Evolutionary conservation across 1,140 invertebrate species (phyloP), one percentile per base, ranked within the genome.

Genomic region (Orchesella cincta): DNA sequence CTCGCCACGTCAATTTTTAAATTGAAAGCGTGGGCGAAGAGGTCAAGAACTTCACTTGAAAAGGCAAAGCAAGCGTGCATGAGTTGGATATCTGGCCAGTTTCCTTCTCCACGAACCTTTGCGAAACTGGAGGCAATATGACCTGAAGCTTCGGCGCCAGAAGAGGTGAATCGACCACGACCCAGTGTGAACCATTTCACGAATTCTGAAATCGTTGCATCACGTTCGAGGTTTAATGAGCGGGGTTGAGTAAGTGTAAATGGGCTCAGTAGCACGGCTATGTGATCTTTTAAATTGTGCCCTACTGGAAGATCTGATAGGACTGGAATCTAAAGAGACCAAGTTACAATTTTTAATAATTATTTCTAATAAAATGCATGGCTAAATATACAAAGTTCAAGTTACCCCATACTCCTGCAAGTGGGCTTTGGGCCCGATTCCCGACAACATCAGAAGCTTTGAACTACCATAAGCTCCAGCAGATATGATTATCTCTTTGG

Each of bases 401-500:
- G n/a, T n/a, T n/a, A n/a, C 46, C n/a, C n/a, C n/a, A n/a, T n/a
- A n/a, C n/a, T n/a, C 46, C 82, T 26, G 83, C 79, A 12, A 88
- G 75, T 87, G 83, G 3, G 83, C 77, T 57, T 75, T 82, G 14
- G 86, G 85, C 62, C 86, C 86, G 64, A 88, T 81, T 23, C 86
- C 87, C 54, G 86, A 86, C 1, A 87, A 76, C 84, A 87, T 84
- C 18, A 87, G 82, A n/a, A 88, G 57, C 57, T 83, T 79, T 20
- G 84, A 83, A 31, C 78, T 77, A 34, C 62, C 78, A 34, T 83
- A 80, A 20, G 82, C 73, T 36, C 84, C 84, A 2, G 83, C 81
- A 18, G 76, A 82, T 23, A 85, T n/a, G 34, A 85, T 81, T 16
- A 85, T 78, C 71, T 84, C 83, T 51, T 82, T 82, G 8, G 20